A percentile compares a stretch with the other conserved stretches of the same genome.
Conservation (phyloP, 2,797 vertebrate genomes). For the Pteronotus mesoamericanus region DNA sequence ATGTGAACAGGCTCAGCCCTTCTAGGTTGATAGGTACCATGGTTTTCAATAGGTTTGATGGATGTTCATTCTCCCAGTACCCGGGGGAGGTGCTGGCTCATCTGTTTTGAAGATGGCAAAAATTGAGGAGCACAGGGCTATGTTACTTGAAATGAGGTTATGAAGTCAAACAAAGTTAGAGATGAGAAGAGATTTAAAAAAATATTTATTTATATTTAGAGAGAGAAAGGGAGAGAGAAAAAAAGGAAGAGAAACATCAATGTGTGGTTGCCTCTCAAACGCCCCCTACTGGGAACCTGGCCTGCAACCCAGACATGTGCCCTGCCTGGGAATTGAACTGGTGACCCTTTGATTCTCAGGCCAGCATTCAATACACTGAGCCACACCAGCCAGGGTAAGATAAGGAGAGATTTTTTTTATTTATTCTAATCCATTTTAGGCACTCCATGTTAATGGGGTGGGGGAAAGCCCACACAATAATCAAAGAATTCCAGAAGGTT, state of each 20-base stretch:
- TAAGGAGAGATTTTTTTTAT: background rate
- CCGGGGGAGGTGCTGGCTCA: background rate
- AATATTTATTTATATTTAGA: too few relatives aligned
- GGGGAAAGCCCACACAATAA: background rate
- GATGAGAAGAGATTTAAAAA: background rate
- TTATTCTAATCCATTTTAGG: background rate
- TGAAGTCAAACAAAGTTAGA: background rate
- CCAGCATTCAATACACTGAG: too few relatives aligned
- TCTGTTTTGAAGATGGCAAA: conserved; percentile 45
- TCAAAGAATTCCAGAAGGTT: background rate
- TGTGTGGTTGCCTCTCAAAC: too few relatives aligned
- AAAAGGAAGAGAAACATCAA: too few relatives aligned
- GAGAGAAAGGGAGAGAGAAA: too few relatives aligned
- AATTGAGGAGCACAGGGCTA: conserved; percentile 10
- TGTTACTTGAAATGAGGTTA: background rate
- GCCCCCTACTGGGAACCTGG: too few relatives aligned
- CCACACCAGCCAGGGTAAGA: too few relatives aligned
- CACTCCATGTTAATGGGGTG: background rate
- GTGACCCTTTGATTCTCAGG: too few relatives aligned
- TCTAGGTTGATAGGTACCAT: background rate
- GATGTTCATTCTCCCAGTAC: background rate
- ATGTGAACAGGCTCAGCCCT: background rate
- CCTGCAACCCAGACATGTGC: too few relatives aligned
- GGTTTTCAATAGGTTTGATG: background rate
- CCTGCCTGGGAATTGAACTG: too few relatives aligned